Evolutionary conservation across 64 coral and sea anemone species (phyloP), one percentile per base, ranked within the genome.

Genomic region (Montipora capricornis): DNA sequence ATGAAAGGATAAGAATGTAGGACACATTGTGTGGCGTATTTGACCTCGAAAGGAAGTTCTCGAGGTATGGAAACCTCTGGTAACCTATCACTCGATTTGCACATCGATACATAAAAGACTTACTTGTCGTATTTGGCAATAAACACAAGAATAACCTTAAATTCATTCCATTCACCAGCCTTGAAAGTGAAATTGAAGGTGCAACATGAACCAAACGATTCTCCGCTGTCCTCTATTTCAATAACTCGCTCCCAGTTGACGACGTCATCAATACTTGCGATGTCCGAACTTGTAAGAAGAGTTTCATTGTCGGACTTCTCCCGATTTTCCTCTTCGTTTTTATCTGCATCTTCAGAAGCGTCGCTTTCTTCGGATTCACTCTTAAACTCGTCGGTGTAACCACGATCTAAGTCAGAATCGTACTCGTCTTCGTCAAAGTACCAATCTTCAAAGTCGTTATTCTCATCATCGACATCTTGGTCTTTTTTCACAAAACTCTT

Each of bases 21-120:
- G n/a, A 99, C 44, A 37, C 95, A 96, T 46, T 96, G 79, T 10
- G 89, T 76, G 11, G 95, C 92, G 47, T 96, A 96, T 66, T 73
- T 92, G 47, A 96, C 89, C 9, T 88, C 69, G 51, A 94, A 83
- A 47, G 89, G 47, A 47, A 98, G 57, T 58, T 89, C 84, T 2
- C 70, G 57, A 4, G 92, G 80, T 17, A 95, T 76, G 12, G 29
- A 9, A 16, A 95, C 9, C 1, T 66, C 62, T 49, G 89, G 93
- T 20, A 94, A 29, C 0, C 77, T 69, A 66, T 68, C 80, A 4
- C 17, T 12, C 9, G 52, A 89, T 51, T 81, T 71, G 2, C 47
- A 13, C 15, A 98, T 47, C 13, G 80, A 51, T 4, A 87, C 83
- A 69, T 87, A 95, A 52, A 91, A 98, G 3, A 88, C 58, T 58